Evolutionary conservation across 2,888 invertebrate genomes (phyloP).

Genomic region (Syrista parreyssii): DNA sequence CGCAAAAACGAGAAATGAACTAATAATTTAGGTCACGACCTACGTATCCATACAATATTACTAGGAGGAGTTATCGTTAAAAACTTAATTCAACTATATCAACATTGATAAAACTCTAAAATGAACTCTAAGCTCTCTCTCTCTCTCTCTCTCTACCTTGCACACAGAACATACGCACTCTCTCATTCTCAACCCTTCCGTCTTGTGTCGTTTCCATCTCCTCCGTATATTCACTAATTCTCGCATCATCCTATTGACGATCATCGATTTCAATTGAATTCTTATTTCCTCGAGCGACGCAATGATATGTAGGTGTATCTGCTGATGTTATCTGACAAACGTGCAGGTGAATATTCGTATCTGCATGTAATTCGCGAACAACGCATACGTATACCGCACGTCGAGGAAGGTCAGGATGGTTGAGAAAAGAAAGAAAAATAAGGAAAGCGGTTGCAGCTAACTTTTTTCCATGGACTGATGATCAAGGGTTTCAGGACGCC

Average conservation of each 20-base stretch:
- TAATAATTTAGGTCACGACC: slow-evolving; percentile 9
- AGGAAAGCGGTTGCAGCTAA: neutral
- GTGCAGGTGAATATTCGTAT: neutral
- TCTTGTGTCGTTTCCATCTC: neutral
- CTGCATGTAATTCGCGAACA: neutral
- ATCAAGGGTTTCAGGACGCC: neutral
- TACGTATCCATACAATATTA: slow-evolving; percentile 1
- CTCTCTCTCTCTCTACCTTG: slow-evolving; percentile 12
- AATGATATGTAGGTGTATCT: slow-evolving; percentile 46
- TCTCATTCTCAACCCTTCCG: neutral
- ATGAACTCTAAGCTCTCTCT: slow-evolving; percentile 35
- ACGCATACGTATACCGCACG: neutral
- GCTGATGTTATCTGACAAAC: neutral
- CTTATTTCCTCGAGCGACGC: slow-evolving; percentile 31
- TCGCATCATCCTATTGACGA: neutral
- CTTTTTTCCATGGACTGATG: neutral
- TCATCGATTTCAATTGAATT: slow-evolving; percentile 15
- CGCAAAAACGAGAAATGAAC: neutral
- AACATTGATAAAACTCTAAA: slow-evolving; percentile 51
- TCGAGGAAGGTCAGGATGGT: neutral
- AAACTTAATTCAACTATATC: slow-evolving; percentile 41
- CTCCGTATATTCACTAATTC: neutral
- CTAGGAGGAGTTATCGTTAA: slow-evolving; percentile 28
- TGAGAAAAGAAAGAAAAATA: neutral
- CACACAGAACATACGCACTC: neutral